Base-by-base conservation (phyloP, 1,140 invertebrate genomes). In the Pogonomyrmex californicus region DNA sequence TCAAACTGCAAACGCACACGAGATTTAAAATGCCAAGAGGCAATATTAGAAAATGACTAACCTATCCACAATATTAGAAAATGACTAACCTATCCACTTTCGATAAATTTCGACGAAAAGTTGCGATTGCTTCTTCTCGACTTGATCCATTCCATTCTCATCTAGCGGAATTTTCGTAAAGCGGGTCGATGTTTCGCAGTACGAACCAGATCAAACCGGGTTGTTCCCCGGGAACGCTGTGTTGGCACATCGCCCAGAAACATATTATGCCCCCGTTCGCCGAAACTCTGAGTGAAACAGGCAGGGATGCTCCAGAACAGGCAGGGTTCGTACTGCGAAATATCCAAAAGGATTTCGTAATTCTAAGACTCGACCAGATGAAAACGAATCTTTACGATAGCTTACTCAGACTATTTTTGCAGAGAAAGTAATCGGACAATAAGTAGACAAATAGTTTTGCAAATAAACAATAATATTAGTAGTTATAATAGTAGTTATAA, bases 121-220 rank as follows among this genome's bases (percentile, higher is more conserved):
- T 44, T 38, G 60, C 33, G 17, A 54, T 56, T 30, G 49, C 56
- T 82, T 71, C 56, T 78, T 23, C 30, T 47, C 36, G 14, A 33
- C 12, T 12, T 33, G 75, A 36, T 41, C n/a, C 63, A 49, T 14
- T 60, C 58, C 10, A 47, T 41, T 71, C 68, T 41, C 56, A 47
- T 86, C 75, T 82, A 81, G 2, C 60, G 62, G 77, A 83, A 89
- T 90, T 90, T 85, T 89, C 88, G 85, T 49, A 71, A 90, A 90
- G 63, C 71, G 62, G 77, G 77, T 89, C 88, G 88, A 89, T 90
- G 89, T 89, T 90, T 90, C 86, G 83, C 86, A 78, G 71, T 76
- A 71, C 71, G 76, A 89, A 78, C 33, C 60, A 89, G 89, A 90
- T 86, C 89, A 89, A 91, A 88, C 87, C 23, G 23, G 23, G 83